Base-by-base conservation (phyloP, 2,888 invertebrate species). In the Nomada ruficornis region DNA sequence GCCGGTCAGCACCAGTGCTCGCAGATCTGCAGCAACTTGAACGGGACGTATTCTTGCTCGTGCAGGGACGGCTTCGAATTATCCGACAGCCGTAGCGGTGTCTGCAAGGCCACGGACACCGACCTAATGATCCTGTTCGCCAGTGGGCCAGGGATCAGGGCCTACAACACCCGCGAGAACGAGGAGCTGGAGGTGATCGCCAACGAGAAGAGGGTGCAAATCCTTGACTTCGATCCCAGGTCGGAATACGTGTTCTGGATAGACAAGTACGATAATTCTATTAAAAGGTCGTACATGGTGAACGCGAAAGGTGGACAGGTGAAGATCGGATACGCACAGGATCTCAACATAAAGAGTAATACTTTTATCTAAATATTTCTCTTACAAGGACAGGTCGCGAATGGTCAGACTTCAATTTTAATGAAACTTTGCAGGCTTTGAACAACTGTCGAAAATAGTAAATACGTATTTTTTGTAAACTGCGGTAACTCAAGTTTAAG, bases 201-300 rank as follows among this genome's bases (percentile, higher is more conserved):
- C 0, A 96, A 97, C 15, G 98, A 99, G 92, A 97, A 97, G 93
- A 96, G 98, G 69, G 97, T 99, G 73, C 97, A 98, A 91, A 97
- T 98, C 0, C 94, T 99, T 69, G 99, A 99, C 94, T 98, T 97
- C 90, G 97, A 99, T 94, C 97, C 98, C 0, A 95, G 95, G 78
- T 94, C 95, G 29, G 97, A 98, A 92, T 97, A 98, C 92, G 95
- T 99, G 75, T 99, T 98, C 95, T 99, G 99, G 99, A 98, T 98
- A 0, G 99, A 99, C 93, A 97, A 97, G 85, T 97, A 97, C 90
- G 97, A 98, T 81, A 97, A 97, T 92, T 97, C 97, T 1, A 98
- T 99, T 86, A 98, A 98, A 93, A 95, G 99, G 0, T 98, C 98
- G 0, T 98, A 97, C 93, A 97, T 99, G 96, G 96, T 98, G 1